These are phyloP conservation scores for Dicrostonyx torquatus DNA, from an alignment of 2,797 vertebrate species.

Conservation along the genomic window DNA sequence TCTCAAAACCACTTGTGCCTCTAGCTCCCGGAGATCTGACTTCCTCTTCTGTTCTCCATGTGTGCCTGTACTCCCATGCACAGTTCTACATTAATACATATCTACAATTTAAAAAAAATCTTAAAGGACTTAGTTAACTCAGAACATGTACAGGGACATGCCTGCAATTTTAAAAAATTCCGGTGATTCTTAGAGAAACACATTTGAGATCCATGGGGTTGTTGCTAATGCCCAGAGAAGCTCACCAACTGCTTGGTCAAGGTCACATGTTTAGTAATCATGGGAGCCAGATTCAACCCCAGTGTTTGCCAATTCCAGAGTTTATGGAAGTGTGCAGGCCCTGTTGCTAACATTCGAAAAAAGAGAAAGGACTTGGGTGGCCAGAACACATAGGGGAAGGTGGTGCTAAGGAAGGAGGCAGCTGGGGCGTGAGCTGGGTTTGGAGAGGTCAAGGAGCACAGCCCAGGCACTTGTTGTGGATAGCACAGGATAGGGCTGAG, in stretches of 20 bases:
- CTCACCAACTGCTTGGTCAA: background rate
- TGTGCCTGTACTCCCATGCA: background rate
- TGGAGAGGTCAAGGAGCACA: too few species aligned
- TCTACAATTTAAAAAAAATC: background rate
- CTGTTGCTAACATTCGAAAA: background rate
- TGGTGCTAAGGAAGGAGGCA: background rate
- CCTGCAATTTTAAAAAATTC: background rate
- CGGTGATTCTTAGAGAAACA: background rate
- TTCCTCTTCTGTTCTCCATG: background rate
- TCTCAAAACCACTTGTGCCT: background rate
- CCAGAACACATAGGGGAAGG: background rate
- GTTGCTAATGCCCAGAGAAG: background rate
- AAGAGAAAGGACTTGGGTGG: background rate
- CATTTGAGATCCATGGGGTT: background rate
- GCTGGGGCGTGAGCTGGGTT: accelerated
- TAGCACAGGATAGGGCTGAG: background rate
- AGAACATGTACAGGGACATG: accelerated
- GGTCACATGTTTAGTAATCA: background rate
- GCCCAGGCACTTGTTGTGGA: too few species aligned
- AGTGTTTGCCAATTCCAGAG: background rate
- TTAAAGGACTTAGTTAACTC: background rate
- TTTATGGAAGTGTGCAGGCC: too few species aligned
- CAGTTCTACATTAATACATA: background rate
- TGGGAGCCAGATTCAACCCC: background rate
- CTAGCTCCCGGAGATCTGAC: background rate